Evolutionary conservation across 2,797 vertebrate genomes (phyloP), one percentile per base, ranked within the genome.

Genomic region (Pagetopsis macropterus): DNA sequence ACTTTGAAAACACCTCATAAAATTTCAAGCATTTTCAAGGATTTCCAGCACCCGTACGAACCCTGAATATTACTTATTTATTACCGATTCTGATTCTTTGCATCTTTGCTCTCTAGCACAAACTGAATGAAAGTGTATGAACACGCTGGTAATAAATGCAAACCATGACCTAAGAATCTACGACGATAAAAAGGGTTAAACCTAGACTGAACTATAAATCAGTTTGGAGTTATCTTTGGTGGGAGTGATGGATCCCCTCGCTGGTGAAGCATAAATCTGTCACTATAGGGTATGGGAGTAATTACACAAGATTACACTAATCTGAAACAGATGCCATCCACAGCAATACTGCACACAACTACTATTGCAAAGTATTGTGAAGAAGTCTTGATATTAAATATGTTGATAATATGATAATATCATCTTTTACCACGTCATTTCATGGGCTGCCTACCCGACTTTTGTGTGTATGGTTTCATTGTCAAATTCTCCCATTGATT

Each of bases 221-320:
- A 58, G 7, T 41, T 40, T 13, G 23, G 15, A 48, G 60, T 31
- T 0, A 48, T 52, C 41, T 23, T 4, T 23, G 49, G 46, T 0
- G 1, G 19, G 21, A 37, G 27, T n/a, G 17, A 31, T 33, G 65
- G 65, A 54, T 75, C 9, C 48, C 54, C 16, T 62, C 1, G 7
- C 56, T 52, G 40, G 15, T 33, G n/a, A n/a, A 49, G 55, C 41
- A 31, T 21, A 55, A 75, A 74, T 79, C 75, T 72, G 40, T 68
- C 9, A 16, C 15, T 60, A 41, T 1, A 16, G 0, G 23, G 44
- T 62, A 61, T 59, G 41, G 17, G 10, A 66, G 58, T 60, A 76
- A 75, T 74, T 71, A 78, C 58, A 71, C 33, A 8, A 40, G 46
- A 72, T 67, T 57, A 51, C 41, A 69, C 23, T 70, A 70, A 75